Evolutionary conservation across 2,113 vertebrate species (phyloP).

Genomic region (Clarias magur): DNA sequence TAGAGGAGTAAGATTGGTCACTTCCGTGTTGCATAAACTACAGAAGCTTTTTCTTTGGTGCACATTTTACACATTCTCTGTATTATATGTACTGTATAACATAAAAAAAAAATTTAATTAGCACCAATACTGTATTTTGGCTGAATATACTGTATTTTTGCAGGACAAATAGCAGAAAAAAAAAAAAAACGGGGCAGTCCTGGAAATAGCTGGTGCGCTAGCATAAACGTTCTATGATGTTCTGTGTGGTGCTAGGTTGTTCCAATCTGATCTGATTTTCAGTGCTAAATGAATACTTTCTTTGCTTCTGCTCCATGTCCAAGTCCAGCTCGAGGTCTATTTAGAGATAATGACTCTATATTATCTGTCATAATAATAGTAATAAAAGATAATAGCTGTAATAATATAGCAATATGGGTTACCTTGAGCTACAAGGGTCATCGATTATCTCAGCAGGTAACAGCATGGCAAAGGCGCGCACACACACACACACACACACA

Average conservation of each 20-base stretch:
- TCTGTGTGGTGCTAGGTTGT: background rate
- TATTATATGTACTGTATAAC: too few species aligned
- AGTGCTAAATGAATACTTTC: background rate
- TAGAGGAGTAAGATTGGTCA: too few species aligned
- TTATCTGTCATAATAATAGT: slow-evolving; percentile 7
- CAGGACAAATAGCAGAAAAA: too few species aligned
- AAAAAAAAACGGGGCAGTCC: too few species aligned
- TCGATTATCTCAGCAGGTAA: background rate
- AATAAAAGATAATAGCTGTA: slow-evolving; percentile 3
- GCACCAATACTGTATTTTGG: too few species aligned
- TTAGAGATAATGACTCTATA: background rate
- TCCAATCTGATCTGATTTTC: background rate
- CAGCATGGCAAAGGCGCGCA: background rate
- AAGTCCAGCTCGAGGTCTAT: background rate
- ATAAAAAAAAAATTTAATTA: too few species aligned
- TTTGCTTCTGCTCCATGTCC: background rate
- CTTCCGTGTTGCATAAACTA: too few species aligned
- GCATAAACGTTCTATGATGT: background rate
- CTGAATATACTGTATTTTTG: background rate
- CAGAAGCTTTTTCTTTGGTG: too few species aligned
- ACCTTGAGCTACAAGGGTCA: slow-evolving; percentile 1
- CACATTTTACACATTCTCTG: too few species aligned
- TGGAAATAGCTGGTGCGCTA: background rate
- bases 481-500: background rate
- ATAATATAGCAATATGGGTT: background rate